Evolutionary conservation across 2,113 vertebrate species (phyloP).

Genomic region (Callocephalon fimbriatum): DNA sequence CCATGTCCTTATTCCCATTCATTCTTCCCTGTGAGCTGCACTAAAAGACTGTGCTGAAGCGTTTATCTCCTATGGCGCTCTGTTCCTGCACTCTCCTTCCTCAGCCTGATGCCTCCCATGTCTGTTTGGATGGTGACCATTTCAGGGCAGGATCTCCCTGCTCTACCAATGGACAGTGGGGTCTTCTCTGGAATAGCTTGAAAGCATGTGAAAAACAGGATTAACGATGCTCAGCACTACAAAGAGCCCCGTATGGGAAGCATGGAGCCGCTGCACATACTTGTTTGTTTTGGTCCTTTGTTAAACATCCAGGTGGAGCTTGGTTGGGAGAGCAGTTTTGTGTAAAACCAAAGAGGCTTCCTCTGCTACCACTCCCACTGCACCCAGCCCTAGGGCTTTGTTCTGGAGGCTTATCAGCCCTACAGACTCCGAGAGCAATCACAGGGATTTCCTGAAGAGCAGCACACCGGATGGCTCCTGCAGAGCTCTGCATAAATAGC

Average conservation of each 20-base stretch:
- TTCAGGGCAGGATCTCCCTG: not conserved
- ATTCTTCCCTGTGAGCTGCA: not conserved
- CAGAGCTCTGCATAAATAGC: not conserved
- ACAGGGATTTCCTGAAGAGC: conserved; percentile 40
- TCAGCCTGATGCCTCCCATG: no score
- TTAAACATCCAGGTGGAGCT: not conserved
- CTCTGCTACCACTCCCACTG: conserved; percentile 3
- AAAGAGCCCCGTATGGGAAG: conserved; percentile 28
- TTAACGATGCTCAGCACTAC: not conserved
- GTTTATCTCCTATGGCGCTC: not conserved
- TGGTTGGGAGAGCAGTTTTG: not conserved
- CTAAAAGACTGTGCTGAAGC: not conserved
- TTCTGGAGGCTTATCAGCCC: conserved; percentile 51
- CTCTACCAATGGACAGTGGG: not conserved
- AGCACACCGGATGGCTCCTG: not conserved
- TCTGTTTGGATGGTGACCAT: not conserved
- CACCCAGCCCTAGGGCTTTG: conserved; percentile 31
- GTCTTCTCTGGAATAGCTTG: not conserved
- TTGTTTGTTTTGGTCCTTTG: conserved; percentile 53
- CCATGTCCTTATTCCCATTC: not conserved
- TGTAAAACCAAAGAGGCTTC: conserved; percentile 19
- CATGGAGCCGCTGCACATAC: not conserved
- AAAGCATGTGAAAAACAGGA: not conserved
- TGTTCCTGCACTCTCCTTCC: not conserved
- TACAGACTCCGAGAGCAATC: not conserved